Evolutionary conservation across 2,888 invertebrate species (phyloP).

Genomic region (Lycocerus yunnanus): DNA sequence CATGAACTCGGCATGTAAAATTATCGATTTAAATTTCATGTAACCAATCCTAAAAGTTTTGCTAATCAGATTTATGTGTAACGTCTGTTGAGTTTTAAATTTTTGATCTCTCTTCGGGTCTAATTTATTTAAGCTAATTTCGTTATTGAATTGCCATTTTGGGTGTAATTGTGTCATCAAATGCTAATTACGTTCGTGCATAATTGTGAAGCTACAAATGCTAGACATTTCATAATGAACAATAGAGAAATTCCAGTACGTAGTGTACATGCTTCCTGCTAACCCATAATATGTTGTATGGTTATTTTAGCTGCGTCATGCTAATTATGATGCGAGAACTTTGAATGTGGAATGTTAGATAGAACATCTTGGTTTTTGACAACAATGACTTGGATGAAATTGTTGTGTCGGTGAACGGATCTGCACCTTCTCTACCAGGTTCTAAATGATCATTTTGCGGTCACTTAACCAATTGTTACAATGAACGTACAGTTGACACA

Average conservation of each 20-base stretch:
- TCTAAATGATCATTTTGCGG: neutral
- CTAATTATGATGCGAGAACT: neutral
- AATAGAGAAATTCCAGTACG: slow-evolving; percentile 3
- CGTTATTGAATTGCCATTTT: neutral
- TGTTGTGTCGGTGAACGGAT: too few species aligned
- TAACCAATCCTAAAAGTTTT: slow-evolving; percentile 11
- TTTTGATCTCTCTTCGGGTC: slow-evolving; percentile 18
- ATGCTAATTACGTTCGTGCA: neutral
- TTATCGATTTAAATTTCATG: slow-evolving; percentile 14
- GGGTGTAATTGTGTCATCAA: neutral
- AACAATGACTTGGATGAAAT: neutral
- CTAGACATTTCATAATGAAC: neutral
- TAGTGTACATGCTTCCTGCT: neutral
- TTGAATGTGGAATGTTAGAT: neutral
- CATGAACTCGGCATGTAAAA: neutral
- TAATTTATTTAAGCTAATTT: neutral
- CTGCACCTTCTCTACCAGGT: too few species aligned
- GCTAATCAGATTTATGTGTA: slow-evolving; percentile 27
- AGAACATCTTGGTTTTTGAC: neutral
- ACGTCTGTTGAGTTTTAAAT: slow-evolving; percentile 16
- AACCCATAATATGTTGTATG: neutral
- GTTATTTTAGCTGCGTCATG: neutral
- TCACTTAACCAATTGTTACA: neutral
- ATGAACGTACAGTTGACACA: too few species aligned
- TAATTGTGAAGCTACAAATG: neutral